Conservation (phyloP, 2,888 invertebrate species). For the Ichneumoninae sp. region DNA sequence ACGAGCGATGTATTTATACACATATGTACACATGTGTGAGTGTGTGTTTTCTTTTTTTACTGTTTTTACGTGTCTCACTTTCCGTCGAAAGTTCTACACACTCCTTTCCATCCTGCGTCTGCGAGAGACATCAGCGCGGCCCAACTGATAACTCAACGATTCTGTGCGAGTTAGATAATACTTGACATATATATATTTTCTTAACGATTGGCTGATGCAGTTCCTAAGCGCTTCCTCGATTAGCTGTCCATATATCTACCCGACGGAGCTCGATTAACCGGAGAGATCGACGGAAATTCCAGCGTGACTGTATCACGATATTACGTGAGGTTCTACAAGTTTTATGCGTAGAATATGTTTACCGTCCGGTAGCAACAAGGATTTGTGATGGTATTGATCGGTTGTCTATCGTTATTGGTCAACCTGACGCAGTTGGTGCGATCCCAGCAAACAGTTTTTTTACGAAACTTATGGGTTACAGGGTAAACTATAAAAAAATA, state of each 20-base stretch:
- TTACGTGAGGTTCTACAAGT: slow-evolving; percentile 11
- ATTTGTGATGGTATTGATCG: background rate
- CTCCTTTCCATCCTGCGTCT: background rate
- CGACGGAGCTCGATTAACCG: slow-evolving; percentile 1
- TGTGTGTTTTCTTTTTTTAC: no score
- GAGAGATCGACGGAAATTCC: slow-evolving; percentile 39
- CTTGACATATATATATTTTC: slow-evolving; percentile 18
- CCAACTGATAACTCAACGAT: slow-evolving; percentile 10
- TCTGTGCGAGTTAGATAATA: slow-evolving; percentile 50
- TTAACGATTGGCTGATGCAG: slow-evolving; percentile 36
- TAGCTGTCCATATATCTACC: background rate
- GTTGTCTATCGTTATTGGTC: background rate
- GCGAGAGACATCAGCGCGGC: slow-evolving; percentile 6
- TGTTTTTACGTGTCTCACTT: background rate
- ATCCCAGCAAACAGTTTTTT: background rate
- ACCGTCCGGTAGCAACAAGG: background rate
- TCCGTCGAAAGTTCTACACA: slow-evolving; percentile 20
- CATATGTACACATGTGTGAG: background rate
- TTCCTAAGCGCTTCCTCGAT: slow-evolving; percentile 47
- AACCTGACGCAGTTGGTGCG: background rate
- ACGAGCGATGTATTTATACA: no score
- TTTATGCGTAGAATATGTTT: background rate
- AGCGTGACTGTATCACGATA: slow-evolving; percentile 2
- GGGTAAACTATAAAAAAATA: no score
- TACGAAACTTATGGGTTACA: background rate